Percentiles rank a stretch among this genome's conserved stretches.
Evolutionary conservation across 1,140 invertebrate genomes (phyloP).

Genomic region (Periplaneta americana): DNA sequence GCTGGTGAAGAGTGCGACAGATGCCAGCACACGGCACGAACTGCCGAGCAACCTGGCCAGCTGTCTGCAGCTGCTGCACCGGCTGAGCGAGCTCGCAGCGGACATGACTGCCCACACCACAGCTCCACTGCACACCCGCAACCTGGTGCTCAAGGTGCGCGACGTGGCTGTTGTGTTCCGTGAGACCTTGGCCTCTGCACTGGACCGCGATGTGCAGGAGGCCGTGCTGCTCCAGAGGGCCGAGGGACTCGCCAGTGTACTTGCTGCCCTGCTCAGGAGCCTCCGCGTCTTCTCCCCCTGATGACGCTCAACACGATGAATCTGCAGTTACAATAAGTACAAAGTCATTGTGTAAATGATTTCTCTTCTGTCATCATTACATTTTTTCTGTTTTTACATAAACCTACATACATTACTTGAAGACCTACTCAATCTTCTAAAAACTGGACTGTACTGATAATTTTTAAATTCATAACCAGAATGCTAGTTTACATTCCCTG

Average conservation of each 20-base stretch:
- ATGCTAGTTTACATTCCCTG: too few species aligned
- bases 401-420: too few species aligned
- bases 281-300: conserved; percentile 73
- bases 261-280: conserved; percentile 74
- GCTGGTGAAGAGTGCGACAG: conserved; percentile 35
- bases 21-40: conserved; percentile 42
- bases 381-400: too few species aligned
- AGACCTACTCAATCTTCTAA: too few species aligned
- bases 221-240: conserved; percentile 58
- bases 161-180: conserved; percentile 73
- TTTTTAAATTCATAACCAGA: too few species aligned
- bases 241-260: conserved; percentile 70
- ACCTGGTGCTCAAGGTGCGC: conserved; percentile 70
- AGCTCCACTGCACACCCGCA: conserved; percentile 70
- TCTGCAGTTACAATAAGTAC: not conserved
- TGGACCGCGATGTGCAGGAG: conserved; percentile 42
- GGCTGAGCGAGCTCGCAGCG: conserved; percentile 60
- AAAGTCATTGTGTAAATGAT: not conserved
- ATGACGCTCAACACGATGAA: conserved; percentile 8
- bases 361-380: not conserved
- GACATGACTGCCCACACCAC: conserved; percentile 66
- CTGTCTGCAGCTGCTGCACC: conserved; percentile 60
- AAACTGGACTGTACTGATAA: too few species aligned
- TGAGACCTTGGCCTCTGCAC: conserved; percentile 51
- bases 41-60: conserved; percentile 57